Base-by-base conservation (phyloP, 2,797 vertebrate genomes). In the Amblyopsis hoosieri region DNA sequence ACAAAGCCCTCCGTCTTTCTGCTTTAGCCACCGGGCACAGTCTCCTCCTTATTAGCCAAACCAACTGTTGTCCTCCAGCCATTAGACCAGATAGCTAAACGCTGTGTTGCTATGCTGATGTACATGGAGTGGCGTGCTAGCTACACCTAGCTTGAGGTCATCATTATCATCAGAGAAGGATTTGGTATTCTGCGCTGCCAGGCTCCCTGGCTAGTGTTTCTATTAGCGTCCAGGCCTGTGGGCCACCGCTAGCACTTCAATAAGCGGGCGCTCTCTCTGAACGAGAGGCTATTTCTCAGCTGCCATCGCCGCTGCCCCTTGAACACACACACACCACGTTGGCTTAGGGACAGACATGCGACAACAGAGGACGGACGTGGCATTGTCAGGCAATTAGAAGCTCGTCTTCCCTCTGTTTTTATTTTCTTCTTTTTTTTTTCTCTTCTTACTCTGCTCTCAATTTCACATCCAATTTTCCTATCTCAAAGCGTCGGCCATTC, bases 401-500 rank as follows among this genome's bases (percentile, higher is more conserved):
- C 13, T 8, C 54, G 67, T 67, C 46, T 67, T 23, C 23, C 23
- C 23, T 23, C 23, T 12, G 23, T 71, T 46, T 73, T 67, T 81
- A 60, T 77, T 76, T 63, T 76, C 47, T 79, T 84, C 23, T 23
- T 67, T 37, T 67, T 12, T 71, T 46, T 73, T 67, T 81, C 62
- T 76, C 74, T 62, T 76, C 45, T 78, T 84, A 74, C 60, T 76
- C 74, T 62, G 75, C 47, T 79, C 84, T 73, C 61, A 23, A 74
- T 83, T 85, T 87, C 86, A 87, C 79, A 82, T 83, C 81, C 77
- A 90, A 88, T 89, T 87, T 86, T 81, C 64, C 72, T 72, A 80
- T 74, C 53, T 37, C 71, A 71, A 58, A 45, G 75, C 82, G 77
- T 83, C 61, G 71, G 74, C 81, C 76, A 79, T 74, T 83, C 83